Evolutionary conservation across 2,888 invertebrate species (phyloP).

Genomic region (Sesia bembeciformis): DNA sequence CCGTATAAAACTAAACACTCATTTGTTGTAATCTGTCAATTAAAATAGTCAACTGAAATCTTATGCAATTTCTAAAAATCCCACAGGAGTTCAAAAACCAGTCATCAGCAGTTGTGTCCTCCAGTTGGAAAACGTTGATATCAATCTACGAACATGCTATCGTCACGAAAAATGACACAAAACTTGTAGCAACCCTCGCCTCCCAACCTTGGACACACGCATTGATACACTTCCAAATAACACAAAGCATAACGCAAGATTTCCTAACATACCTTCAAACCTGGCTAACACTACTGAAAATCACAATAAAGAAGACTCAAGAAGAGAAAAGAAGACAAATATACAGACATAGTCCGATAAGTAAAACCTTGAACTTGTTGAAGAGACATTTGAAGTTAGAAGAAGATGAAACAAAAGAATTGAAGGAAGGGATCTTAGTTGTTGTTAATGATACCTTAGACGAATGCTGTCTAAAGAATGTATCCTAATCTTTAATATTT

Average conservation of each 20-base stretch:
- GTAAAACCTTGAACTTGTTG: slow-evolving; percentile 38
- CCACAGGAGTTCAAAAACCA: slow-evolving; percentile 45
- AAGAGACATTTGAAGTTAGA: slow-evolving; percentile 31
- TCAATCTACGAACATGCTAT: slow-evolving; percentile 57
- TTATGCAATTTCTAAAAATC: too few species aligned
- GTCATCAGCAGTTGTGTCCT: slow-evolving; percentile 20
- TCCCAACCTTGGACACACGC: slow-evolving; percentile 61
- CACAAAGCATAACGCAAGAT: slow-evolving; percentile 41
- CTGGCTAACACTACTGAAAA: slow-evolving; percentile 49
- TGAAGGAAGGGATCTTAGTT: slow-evolving; percentile 26
- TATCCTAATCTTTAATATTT: too few species aligned
- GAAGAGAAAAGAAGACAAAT: slow-evolving; percentile 29
- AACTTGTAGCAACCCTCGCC: slow-evolving; percentile 42
- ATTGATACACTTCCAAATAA: slow-evolving; percentile 54
- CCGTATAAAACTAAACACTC: too few species aligned
- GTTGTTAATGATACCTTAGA: slow-evolving; percentile 37
- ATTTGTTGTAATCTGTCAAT: too few species aligned
- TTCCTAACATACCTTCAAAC: slow-evolving; percentile 46
- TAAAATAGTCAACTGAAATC: too few species aligned
- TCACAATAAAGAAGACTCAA: slow-evolving; percentile 37
- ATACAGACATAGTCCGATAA: slow-evolving; percentile 40
- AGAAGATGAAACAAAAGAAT: slow-evolving; percentile 28
- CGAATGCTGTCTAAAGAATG: too few species aligned
- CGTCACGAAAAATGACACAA: slow-evolving; percentile 41
- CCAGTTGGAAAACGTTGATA: slow-evolving; percentile 56